These are phyloP conservation scores for Mesembrinibis cayennensis DNA, from an alignment of 2,113 vertebrate genomes.

Conservation along the genomic window DNA sequence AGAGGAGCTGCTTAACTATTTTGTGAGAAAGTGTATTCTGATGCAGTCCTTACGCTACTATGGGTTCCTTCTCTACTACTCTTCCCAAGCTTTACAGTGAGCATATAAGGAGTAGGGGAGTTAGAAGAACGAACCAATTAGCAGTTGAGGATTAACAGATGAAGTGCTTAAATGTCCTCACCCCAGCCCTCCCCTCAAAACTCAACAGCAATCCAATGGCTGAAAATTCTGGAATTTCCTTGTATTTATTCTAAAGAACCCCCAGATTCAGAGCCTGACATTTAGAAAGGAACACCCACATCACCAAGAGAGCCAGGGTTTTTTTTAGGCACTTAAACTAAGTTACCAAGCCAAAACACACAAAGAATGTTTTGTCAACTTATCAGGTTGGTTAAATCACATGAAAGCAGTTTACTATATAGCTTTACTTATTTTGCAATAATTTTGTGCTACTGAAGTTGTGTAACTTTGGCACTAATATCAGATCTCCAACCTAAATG, in stretches of 20 bases:
- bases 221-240: background rate
- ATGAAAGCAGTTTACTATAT: background rate
- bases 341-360: background rate
- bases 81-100: background rate
- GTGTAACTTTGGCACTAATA: background rate
- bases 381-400: background rate
- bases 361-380: background rate
- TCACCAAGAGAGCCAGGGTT: background rate
- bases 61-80: background rate
- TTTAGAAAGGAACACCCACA: background rate
- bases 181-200: background rate
- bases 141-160: background rate
- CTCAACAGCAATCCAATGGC: background rate
- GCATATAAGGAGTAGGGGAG: background rate
- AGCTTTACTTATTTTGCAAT: background rate
- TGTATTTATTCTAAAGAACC: background rate
- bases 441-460: background rate
- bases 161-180: background rate
- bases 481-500: background rate
- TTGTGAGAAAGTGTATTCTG: background rate
- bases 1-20: background rate
- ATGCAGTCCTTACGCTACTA: background rate
- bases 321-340: background rate
- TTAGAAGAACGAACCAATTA: background rate
- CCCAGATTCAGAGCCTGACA: background rate